These are phyloP conservation scores for Hololepta plana DNA, from an alignment of 2,888 invertebrate species.

Conservation along the genomic window DNA sequence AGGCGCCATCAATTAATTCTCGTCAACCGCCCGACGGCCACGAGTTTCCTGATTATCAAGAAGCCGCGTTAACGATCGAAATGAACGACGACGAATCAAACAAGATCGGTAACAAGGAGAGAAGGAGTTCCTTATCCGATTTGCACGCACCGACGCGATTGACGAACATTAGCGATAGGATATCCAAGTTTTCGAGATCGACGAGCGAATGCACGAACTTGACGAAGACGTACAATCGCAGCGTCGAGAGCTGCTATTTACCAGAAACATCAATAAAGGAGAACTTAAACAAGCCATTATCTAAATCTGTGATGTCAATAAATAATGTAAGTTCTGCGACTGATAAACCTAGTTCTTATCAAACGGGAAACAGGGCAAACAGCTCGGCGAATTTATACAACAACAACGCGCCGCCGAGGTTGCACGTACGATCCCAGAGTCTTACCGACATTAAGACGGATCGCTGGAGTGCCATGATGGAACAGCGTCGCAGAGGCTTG, in stretches of 20 bases:
- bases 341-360: too few relatives aligned
- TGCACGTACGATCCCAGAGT: constrained; percentile 32
- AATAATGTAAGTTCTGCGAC: too few relatives aligned
- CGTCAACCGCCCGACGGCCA: constrained; percentile 69
- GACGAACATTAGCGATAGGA: constrained; percentile 56
- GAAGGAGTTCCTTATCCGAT: constrained; percentile 13
- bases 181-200: constrained; percentile 62
- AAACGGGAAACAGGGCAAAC: too few relatives aligned
- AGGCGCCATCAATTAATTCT: constrained; percentile 38
- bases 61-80: constrained; percentile 27
- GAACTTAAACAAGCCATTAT: too few relatives aligned
- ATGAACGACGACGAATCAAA: constrained; percentile 19
- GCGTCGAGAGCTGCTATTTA: too few relatives aligned
- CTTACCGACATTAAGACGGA: constrained; percentile 28
- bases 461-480: constrained; percentile 54
- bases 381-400: too few relatives aligned
- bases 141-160: constrained; percentile 9
- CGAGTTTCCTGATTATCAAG: constrained; percentile 58
- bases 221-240: constrained; percentile 8
- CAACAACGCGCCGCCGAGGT: constrained; percentile 8
- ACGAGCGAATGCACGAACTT: constrained; percentile 25
- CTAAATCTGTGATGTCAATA: too few relatives aligned
- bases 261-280: too few relatives aligned
- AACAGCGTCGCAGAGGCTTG: constrained; percentile 64
- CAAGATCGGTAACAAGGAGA: constrained; percentile 25